Conservation (phyloP, 2,797 vertebrate species). For the Amblyraja radiata region DNA sequence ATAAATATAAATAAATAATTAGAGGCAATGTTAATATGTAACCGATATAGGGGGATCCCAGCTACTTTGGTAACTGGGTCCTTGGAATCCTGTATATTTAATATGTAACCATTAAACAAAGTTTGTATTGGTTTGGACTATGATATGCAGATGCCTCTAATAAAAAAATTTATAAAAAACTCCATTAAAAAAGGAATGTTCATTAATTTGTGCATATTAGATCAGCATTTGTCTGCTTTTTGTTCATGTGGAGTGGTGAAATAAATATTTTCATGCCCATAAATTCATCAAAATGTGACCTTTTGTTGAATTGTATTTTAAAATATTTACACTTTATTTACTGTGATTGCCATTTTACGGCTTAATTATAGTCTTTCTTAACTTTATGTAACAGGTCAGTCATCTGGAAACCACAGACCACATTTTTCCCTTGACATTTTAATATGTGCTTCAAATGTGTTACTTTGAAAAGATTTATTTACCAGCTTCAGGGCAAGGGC, state of each 20-base stretch:
- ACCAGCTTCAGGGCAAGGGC: background rate
- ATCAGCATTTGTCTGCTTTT: background rate
- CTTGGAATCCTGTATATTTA: too few relatives aligned
- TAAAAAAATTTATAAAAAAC: too few relatives aligned
- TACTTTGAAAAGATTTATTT: background rate
- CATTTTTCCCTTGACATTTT: background rate
- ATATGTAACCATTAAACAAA: too few relatives aligned
- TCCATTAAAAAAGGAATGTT: background rate
- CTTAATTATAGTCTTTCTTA: slow-evolving; percentile 9
- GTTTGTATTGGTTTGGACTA: too few relatives aligned
- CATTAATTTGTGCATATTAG: background rate
- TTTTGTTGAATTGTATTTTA: slow-evolving; percentile 6
- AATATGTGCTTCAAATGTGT: background rate
- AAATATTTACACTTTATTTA: background rate
- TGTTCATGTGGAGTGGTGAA: background rate
- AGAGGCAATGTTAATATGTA: too few relatives aligned
- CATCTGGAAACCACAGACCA: background rate
- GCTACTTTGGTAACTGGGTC: too few relatives aligned
- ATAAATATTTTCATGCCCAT: slow-evolving; percentile 12
- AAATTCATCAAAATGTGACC: background rate
- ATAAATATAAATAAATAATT: too few relatives aligned
- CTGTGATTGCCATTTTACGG: background rate
- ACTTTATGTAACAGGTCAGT: background rate
- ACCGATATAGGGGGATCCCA: too few relatives aligned
- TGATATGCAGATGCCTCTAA: too few relatives aligned